These are phyloP conservation scores for Ctenochaetus hawaiiensis DNA, from an alignment of 2,797 vertebrate genomes.

Conservation along the genomic window DNA sequence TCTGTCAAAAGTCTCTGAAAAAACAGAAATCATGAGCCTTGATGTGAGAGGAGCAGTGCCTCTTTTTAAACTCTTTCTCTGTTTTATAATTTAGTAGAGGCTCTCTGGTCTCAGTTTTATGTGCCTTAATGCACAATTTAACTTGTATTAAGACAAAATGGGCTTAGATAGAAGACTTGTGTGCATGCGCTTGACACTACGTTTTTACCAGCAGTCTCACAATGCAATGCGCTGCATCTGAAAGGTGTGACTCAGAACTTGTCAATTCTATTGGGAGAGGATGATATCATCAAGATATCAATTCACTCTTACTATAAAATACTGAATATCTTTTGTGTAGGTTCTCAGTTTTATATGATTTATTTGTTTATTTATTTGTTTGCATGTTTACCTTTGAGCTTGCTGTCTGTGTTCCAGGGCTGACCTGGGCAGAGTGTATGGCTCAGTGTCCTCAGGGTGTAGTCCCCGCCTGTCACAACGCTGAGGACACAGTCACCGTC, in stretches of 20 bases:
- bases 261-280: neutral
- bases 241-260: neutral
- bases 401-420: slow-evolving; percentile 80
- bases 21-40: too few species aligned
- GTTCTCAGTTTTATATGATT: neutral
- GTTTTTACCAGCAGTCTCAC: neutral
- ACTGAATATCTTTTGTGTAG: neutral
- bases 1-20: too few species aligned
- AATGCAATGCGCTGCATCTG: neutral
- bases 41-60: too few species aligned
- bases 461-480: slow-evolving; percentile 97
- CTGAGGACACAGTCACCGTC: slow-evolving; percentile 95
- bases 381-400: neutral
- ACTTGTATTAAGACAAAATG: too few species aligned
- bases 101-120: too few species aligned
- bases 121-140: too few species aligned
- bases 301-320: too few species aligned
- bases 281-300: neutral
- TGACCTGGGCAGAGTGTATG: slow-evolving; percentile 95
- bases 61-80: too few species aligned
- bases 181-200: too few species aligned
- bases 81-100: too few species aligned
- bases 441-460: slow-evolving; percentile 90
- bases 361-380: too few species aligned
- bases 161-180: too few species aligned